These are phyloP conservation scores for Drosophila sordidapex DNA, from an alignment of 2,888 invertebrate species.

Conservation along the genomic window DNA sequence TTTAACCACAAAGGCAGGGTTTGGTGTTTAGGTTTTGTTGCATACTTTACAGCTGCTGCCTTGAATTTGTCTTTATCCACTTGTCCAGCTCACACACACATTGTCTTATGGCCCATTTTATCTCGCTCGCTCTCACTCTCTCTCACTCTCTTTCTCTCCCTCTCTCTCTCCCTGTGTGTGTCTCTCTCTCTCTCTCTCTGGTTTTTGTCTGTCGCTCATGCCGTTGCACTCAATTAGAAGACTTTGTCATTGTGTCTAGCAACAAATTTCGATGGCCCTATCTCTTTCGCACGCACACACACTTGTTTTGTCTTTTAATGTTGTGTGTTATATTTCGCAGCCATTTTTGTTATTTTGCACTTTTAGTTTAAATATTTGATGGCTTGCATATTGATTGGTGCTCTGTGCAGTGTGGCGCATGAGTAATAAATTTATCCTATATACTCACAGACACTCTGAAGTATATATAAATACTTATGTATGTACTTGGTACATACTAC, in stretches of 20 bases:
- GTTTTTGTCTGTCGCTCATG: slow-evolving; percentile 20
- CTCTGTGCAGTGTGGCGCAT: slow-evolving; percentile 74
- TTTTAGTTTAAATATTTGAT: slow-evolving; percentile 79
- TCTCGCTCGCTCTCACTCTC: not conserved
- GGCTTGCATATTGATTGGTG: slow-evolving; percentile 79
- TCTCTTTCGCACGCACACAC: slow-evolving; percentile 22
- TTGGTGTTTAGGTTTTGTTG: slow-evolving; percentile 50
- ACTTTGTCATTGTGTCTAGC: slow-evolving; percentile 63
- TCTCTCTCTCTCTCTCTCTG: not conserved
- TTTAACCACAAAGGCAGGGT: slow-evolving; percentile 64
- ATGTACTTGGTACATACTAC: not conserved
- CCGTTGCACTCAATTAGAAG: slow-evolving; percentile 78
- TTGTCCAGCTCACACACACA: slow-evolving; percentile 34
- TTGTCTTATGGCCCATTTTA: slow-evolving; percentile 11
- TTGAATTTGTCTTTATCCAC: slow-evolving; percentile 57
- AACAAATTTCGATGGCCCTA: slow-evolving; percentile 26
- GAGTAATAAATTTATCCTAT: slow-evolving; percentile 66
- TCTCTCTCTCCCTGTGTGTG: not conserved
- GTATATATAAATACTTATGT: slow-evolving; percentile 3
- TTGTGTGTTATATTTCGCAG: slow-evolving; percentile 67
- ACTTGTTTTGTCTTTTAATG: slow-evolving; percentile 23
- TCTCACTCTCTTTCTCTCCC: not conserved
- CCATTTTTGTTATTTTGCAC: slow-evolving; percentile 79
- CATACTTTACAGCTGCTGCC: slow-evolving; percentile 56
- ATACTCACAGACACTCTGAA: slow-evolving; percentile 20